phyloP scores from a whole-genome alignment of 2,113 vertebrate genomes.

The Psophia crepitans region DNA sequence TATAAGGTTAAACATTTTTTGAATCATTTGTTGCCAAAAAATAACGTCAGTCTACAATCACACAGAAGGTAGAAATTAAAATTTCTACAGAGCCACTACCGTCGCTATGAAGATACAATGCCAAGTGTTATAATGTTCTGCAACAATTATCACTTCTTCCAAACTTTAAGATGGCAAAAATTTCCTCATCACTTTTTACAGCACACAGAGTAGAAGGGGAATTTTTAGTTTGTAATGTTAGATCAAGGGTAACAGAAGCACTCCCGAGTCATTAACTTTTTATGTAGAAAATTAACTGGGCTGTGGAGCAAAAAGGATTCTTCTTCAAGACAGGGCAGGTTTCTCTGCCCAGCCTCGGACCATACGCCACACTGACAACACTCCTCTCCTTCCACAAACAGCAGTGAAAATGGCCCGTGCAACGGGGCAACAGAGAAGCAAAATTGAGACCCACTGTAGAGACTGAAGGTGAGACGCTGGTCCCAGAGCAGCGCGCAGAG shows the following conservation, averaged over 20 bases:
- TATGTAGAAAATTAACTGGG: neutral
- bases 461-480: fast-evolving
- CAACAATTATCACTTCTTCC: neutral
- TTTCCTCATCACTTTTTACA: neutral
- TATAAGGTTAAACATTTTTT: neutral
- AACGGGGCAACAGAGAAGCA: neutral
- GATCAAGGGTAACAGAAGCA: neutral
- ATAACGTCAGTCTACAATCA: conserved; percentile 4
- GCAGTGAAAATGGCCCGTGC: fast-evolving
- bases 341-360: neutral
- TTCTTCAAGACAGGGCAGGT: neutral
- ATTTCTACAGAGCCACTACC: conserved; percentile 25
- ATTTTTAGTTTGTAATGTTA: neutral
- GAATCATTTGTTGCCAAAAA: neutral
- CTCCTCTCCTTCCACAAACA: neutral
- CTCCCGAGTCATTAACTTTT: neutral
- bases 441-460: neutral
- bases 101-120: neutral
- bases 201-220: neutral
- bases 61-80: conserved; percentile 23
- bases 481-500: neutral
- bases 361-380: fast-evolving
- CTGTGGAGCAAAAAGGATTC: neutral
- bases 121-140: neutral
- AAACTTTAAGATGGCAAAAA: neutral